These are phyloP conservation scores for Lasiurus cinereus DNA, from an alignment of 2,113 vertebrate genomes.

Conservation along the genomic window DNA sequence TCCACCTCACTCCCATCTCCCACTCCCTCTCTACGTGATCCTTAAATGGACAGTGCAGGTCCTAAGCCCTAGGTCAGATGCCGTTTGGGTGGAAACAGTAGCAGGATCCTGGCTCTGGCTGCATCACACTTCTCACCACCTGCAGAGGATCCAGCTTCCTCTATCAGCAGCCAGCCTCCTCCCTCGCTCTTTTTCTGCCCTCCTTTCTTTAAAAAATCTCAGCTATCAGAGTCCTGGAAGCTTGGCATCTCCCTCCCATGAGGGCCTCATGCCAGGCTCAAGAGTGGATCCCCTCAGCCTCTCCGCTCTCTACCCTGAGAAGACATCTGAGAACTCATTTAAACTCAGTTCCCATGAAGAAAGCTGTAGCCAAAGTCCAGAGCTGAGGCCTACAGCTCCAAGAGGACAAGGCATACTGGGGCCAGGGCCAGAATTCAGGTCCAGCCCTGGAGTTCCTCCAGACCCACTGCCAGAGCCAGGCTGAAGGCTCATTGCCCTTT, in stretches of 20 bases:
- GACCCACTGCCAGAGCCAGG: not conserved
- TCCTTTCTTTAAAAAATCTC: slow-evolving; percentile 21
- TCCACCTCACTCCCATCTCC: not conserved
- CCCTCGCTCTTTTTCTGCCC: not conserved
- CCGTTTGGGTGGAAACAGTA: not conserved
- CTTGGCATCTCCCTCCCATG: not conserved
- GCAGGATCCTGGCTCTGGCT: not conserved
- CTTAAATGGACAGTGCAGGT: not conserved
- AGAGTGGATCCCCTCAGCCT: not conserved
- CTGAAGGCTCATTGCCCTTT: not conserved
- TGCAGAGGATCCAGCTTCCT: not conserved
- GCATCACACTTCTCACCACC: not conserved
- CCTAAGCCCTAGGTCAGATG: not conserved
- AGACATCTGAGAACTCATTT: not conserved
- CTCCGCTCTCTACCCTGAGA: not conserved
- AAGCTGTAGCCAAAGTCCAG: not conserved
- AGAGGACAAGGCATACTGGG: slow-evolving; percentile 45
- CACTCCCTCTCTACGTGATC: not conserved
- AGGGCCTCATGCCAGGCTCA: not conserved
- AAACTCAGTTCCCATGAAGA: not conserved
- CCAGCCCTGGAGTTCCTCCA: slow-evolving; percentile 59
- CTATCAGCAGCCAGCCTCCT: not conserved
- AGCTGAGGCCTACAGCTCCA: not conserved
- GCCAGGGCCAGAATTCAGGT: slow-evolving; percentile 41
- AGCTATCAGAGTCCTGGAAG: not conserved